Base-by-base conservation (phyloP, 2,113 vertebrate genomes). In the Syrrhaptes paradoxus region DNA sequence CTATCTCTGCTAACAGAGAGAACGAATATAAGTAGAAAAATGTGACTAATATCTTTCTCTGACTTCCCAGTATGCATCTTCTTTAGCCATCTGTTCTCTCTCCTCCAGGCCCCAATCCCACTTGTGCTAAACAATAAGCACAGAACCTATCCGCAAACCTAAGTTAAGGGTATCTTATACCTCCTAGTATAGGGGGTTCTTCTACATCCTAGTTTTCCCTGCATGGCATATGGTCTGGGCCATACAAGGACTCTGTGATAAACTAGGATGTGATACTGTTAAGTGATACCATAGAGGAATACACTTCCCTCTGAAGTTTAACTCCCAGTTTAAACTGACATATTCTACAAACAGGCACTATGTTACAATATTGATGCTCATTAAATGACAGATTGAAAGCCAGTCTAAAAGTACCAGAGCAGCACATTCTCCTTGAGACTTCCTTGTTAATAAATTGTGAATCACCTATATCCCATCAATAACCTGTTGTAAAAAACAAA, bases 11-110 rank as follows among this genome's bases (percentile, higher is more conserved):
- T 49, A 68, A 87, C 85, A 89, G 55, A 49, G 2, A 70, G 12
- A 86, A 76, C 51, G 87, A 90, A 68, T 55, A n/a, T 43, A 72
- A 82, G 85, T 70, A 79, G 49, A 87, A 80, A 92, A 79, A 85
- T 32, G 10, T 41, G 36, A 51, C 17, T 61, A 73, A 71, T 70
- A 61, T 38, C 9, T 45, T 81, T 57, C 24, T 85, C 52, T 81
- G 85, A 92, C 85, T 85, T 45, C 10, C 26, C 49, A 62, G 5
- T 0, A 0, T 45, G 16, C 22, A 49, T 43, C 13, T 25, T 61
- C 85, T 57, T 74, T 55, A 95, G 29, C 15, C 43, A 85, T 49
- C 45, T 85, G 28, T 74, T 89, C 25, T 72, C 28, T 76, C 5
- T 82, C 41, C 17, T 93, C 34, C 26, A 70, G 66, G 62, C 19